phyloP scores from a whole-genome alignment of 1,140 invertebrate genomes.

The Aphelenchoides besseyi region DNA sequence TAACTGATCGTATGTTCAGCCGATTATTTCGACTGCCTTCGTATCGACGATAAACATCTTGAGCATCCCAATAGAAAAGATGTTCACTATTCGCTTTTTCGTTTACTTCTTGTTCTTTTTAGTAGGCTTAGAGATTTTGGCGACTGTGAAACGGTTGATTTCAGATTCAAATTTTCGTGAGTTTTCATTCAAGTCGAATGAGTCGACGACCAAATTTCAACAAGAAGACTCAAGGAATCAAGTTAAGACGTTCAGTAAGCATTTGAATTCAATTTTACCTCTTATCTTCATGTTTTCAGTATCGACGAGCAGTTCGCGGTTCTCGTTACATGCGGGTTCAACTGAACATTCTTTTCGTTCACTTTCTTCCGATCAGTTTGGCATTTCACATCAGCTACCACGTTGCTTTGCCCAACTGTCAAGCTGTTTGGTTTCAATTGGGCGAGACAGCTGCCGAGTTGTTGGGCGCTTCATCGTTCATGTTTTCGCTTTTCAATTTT shows the following conservation, averaged over 20 bases:
- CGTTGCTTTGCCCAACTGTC: not conserved
- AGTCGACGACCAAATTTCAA: not conserved
- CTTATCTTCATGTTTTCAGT: not conserved
- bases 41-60: not conserved
- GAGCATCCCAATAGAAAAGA: not conserved
- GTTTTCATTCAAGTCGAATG: not conserved
- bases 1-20: not conserved
- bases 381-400: not conserved
- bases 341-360: not conserved
- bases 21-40: not conserved
- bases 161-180: not conserved
- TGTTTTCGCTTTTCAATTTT: not conserved
- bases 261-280: not conserved
- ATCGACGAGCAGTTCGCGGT: not conserved
- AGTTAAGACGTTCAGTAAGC: not conserved
- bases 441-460: not conserved
- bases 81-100: not conserved
- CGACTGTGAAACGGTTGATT: not conserved
- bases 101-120: not conserved
- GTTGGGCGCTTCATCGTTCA: not conserved
- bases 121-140: not conserved
- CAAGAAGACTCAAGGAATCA: not conserved
- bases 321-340: conserved; percentile 14
- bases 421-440: not conserved
- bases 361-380: not conserved